Percentiles rank a stretch among this genome's conserved stretches.
These are phyloP conservation scores for Bellardia pandia DNA, from an alignment of 2,888 invertebrate species.

Conservation along the genomic window DNA sequence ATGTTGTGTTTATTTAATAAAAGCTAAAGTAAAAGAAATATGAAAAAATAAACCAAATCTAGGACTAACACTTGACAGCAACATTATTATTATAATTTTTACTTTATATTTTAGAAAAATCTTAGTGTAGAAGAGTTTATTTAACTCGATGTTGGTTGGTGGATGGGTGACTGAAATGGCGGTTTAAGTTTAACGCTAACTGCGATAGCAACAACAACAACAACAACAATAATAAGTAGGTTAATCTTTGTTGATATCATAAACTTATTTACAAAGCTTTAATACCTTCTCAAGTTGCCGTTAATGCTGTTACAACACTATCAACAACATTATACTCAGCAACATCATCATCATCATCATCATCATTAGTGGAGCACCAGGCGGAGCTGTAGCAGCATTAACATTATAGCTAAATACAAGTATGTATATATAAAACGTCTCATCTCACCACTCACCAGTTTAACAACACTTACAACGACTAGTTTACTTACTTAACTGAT, in stretches of 20 bases:
- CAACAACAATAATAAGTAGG: constrained; percentile 59
- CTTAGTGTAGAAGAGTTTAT: background rate
- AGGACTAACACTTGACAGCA: constrained; percentile 31
- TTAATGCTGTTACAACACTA: constrained; percentile 57
- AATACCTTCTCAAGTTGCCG: constrained; percentile 61
- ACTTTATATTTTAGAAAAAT: background rate
- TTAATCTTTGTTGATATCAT: constrained; percentile 65
- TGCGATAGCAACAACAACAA: constrained; percentile 22
- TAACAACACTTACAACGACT: constrained; percentile 37
- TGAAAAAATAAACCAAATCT: background rate
- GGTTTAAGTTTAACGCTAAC: constrained; percentile 2
- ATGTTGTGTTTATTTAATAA: too few relatives aligned
- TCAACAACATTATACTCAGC: constrained; percentile 31
- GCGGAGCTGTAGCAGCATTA: constrained; percentile 15
- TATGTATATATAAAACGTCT: too few relatives aligned
- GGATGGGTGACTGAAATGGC: background rate
- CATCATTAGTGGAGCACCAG: constrained; percentile 20
- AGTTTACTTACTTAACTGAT: constrained; percentile 50
- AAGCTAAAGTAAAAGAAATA: background rate
- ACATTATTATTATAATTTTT: constrained; percentile 13
- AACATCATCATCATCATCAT: constrained; percentile 10
- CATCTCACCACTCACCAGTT: constrained; percentile 14
- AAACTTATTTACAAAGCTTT: constrained; percentile 63
- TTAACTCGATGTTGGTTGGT: constrained; percentile 9
- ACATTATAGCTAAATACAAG: constrained; percentile 17